Base-by-base conservation (phyloP, 2,888 invertebrate species). In the Drymonia ruficornis region DNA sequence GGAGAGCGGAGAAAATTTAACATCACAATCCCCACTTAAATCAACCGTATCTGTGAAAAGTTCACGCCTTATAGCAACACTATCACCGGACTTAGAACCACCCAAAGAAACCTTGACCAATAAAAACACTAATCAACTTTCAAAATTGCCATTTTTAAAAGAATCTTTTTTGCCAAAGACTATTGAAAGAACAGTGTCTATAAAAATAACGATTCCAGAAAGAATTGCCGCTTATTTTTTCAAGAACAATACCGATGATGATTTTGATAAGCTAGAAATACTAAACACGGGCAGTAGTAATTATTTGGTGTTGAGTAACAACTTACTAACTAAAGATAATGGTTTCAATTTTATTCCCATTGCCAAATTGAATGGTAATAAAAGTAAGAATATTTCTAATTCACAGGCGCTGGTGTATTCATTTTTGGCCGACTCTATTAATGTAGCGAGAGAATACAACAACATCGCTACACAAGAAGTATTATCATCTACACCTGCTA, bases 351-450 rank as follows among this genome's bases (percentile, higher is more conserved):
- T 86, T 51, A 84, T 87, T 53, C 87, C 91, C 0, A 80, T 91
- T n/a, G 90, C 86, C 8, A 89, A 84, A 74, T 63, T 89, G 48
- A 77, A 81, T 31, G 77, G 77, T 58, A 81, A 83, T 80, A 86
- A 87, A 81, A 80, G 80, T 61, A 70, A 81, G 51, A 86, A 86
- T 61, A 70, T 89, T 86, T 91, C 91, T 80, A 78, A 87, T 91
- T 90, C 92, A 82, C 91, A 91, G 88, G 90, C 88, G 58, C 72
- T 91, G 79, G 89, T 90, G 76, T 88, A 88, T 71, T 89, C 89
- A 19, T 81, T 91, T 63, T 77, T 92, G 75, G 84, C 89, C 51
- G 90, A 91, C 70, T 91, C 92, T 31, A 81, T 91, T 55, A 91
- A 91, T 65, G 81, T 83, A 53, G 92, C 89, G 23, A 90, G 88